Percentiles rank a stretch among this genome's conserved stretches.
phyloP scores from a whole-genome alignment of 2,888 invertebrate genomes.

The Scaptomyza caliginosa region DNA sequence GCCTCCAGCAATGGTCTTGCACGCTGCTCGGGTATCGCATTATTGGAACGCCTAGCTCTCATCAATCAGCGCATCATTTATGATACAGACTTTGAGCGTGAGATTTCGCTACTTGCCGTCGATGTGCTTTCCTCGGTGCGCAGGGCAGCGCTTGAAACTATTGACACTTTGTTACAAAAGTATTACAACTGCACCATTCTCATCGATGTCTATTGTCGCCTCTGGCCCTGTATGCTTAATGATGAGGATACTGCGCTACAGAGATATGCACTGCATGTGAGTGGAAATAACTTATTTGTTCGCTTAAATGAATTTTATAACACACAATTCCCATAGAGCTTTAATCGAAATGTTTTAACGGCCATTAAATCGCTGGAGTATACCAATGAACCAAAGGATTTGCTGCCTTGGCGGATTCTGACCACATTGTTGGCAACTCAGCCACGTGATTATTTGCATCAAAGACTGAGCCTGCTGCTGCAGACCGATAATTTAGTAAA shows the following conservation, averaged over 20 bases:
- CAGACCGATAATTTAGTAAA: constrained; percentile 53
- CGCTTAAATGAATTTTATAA: not conserved
- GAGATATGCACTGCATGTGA: constrained; percentile 78
- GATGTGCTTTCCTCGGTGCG: constrained; percentile 80
- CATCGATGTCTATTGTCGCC: constrained; percentile 82
- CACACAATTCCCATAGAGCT: constrained; percentile 71
- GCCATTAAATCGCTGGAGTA: constrained; percentile 81
- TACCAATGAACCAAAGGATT: constrained; percentile 81
- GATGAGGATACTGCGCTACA: constrained; percentile 79
- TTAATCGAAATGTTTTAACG: constrained; percentile 77
- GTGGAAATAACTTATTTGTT: constrained; percentile 1
- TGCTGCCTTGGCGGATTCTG: constrained; percentile 83
- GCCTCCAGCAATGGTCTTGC: constrained; percentile 72
- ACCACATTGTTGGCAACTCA: constrained; percentile 77
- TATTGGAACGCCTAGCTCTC: constrained; percentile 78
- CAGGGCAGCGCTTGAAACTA: constrained; percentile 74
- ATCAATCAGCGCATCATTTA: constrained; percentile 81
- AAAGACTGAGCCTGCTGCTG: constrained; percentile 71
- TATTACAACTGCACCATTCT: constrained; percentile 82
- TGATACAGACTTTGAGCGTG: constrained; percentile 81
- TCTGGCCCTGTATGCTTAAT: constrained; percentile 80
- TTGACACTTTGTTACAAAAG: constrained; percentile 75
- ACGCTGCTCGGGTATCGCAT: constrained; percentile 77
- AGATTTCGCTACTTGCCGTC: constrained; percentile 70
- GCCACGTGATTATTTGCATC: constrained; percentile 80